Base-by-base conservation (phyloP, 2,113 vertebrate genomes). In the Telmatochromis bifrenatus region DNA sequence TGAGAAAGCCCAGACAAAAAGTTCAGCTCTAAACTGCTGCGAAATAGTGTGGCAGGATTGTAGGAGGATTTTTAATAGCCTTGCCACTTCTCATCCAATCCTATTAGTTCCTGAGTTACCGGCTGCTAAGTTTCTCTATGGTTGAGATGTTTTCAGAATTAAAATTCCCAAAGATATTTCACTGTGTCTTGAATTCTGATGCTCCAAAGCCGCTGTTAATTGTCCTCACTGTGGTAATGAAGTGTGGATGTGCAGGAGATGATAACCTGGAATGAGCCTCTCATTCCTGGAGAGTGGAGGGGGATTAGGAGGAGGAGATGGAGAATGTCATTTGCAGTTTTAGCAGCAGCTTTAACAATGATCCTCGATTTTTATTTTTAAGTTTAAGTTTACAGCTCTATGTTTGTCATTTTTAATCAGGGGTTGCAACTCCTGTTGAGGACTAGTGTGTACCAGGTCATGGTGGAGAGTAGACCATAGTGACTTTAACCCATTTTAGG, bases 21-120 rank as follows among this genome's bases (percentile, higher is more conserved):
- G 70, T 89, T 45, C 83, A 47, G 33, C 79, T 81, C 23, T 87
- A 92, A 92, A 91, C 75, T 35, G 7, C 62, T 37, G 77, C 35
- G 23, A 83, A 54, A 55, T 10, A 3, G 14, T 21, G 15, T 26
- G 37, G 89, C 77, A 23, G 82, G 79, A 35, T 17, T 65, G 77
- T 79, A n/a, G 35, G 42, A 49, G 19, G 21, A n/a, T 45, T 89
- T 89, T 89, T 88, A 92, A 90, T 90, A 80, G 62, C 84, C 37
- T 73, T 54, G 35, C 37, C 83, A 79, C 54, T 80, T 87, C 53
- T 88, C 84, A 89, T 88, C 3, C 19, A 17, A 31, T n/a, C 19
- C 75, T 23, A 37, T 87, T 79, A 73, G 23, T 21, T 37, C 70
- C 56, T 21, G 11, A 83, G 35, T 86, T 53, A 79, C 75, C 23